Conservation (phyloP, 2,797 vertebrate species). For the Myoxocephalus aenaeus region DNA sequence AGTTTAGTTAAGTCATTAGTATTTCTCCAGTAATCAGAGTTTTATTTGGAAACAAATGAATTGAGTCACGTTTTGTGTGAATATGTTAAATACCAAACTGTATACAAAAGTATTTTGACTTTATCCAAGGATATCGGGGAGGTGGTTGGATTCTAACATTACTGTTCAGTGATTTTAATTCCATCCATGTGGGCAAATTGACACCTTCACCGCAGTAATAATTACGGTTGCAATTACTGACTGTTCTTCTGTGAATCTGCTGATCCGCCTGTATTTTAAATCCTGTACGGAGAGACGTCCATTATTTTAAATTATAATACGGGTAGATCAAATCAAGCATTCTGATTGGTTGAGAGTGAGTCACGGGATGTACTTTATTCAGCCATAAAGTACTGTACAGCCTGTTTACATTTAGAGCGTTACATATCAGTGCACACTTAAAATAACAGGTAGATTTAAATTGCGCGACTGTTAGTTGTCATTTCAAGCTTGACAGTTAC, state of each 20-base stretch:
- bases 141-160: neutral
- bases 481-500: no score
- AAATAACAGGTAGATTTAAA: no score
- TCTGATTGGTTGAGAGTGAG: no score
- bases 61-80: neutral
- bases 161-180: neutral
- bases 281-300: neutral
- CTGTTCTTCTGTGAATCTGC: neutral
- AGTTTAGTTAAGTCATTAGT: neutral
- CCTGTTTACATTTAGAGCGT: no score
- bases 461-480: no score
- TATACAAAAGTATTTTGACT: neutral
- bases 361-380: no score
- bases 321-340: no score
- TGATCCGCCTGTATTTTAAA: neutral
- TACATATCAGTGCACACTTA: no score
- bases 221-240: neutral
- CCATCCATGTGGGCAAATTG: neutral
- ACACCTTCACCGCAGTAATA: neutral
- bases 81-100: neutral
- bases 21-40: neutral
- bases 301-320: neutral
- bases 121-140: neutral
- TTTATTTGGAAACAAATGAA: neutral
- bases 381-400: no score